phyloP scores from a whole-genome alignment of 53 echinoderm and acorn worm genomes.

The Holothuria scabra region DNA sequence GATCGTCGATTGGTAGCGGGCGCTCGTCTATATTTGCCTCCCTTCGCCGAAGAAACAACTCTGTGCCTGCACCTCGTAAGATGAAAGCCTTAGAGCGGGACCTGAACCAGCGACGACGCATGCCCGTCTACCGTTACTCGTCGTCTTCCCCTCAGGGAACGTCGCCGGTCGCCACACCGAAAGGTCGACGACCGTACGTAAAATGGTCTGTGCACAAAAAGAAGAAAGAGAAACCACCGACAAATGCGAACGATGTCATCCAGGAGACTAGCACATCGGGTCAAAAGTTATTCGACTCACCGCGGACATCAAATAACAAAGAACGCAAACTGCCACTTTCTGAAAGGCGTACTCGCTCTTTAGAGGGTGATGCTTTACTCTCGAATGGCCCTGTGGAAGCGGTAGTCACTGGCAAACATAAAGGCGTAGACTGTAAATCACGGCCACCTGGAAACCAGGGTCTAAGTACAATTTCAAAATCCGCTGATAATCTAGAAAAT shows the following conservation, averaged over 20 bases:
- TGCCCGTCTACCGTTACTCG: conserved; percentile 81
- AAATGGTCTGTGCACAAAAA: conserved; percentile 20
- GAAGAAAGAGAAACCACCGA: not conserved
- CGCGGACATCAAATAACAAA: not conserved
- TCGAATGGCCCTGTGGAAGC: not conserved
- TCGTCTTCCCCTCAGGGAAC: conserved; percentile 44
- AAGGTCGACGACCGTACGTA: conserved; percentile 3
- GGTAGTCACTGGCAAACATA: not conserved
- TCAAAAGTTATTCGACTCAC: not conserved
- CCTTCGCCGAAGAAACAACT: conserved; percentile 28
- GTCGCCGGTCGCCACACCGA: conserved; percentile 14
- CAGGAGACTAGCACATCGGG: conserved; percentile 12
- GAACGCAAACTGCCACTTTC: conserved; percentile 13
- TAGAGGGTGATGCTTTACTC: not conserved
- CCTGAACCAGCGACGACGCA: conserved; percentile 71
- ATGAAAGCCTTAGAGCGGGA: conserved; percentile 89
- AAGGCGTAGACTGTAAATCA: too few relatives aligned
- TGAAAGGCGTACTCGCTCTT: conserved; percentile 25
- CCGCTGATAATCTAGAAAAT: conserved; percentile 27
- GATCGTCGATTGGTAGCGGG: conserved; percentile 34
- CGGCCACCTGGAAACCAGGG: not conserved
- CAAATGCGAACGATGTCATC: conserved; percentile 11
- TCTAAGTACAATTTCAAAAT: conserved; percentile 18
- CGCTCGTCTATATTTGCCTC: conserved; percentile 36
- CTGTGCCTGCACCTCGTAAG: conserved; percentile 25